phyloP scores from a whole-genome alignment of 2,113 vertebrate species.

The Miniopterus natalensis region DNA sequence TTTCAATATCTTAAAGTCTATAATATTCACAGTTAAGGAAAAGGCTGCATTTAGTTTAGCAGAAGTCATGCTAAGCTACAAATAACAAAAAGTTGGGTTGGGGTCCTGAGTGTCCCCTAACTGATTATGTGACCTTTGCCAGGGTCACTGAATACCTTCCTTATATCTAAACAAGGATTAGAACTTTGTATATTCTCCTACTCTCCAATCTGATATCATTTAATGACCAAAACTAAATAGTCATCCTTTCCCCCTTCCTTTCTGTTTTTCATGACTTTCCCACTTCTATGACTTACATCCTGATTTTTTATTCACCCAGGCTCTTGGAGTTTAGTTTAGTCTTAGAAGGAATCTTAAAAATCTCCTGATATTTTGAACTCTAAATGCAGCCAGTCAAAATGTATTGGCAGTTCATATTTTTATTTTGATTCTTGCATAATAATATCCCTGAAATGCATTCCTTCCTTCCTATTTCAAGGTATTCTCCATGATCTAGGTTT shows the following conservation, averaged over 20 bases:
- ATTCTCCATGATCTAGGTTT: neutral
- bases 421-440: neutral
- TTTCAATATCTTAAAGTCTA: neutral
- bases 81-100: neutral
- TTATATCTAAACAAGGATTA: neutral
- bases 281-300: neutral
- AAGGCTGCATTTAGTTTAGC: neutral
- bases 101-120: neutral
- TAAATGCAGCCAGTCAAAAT: neutral
- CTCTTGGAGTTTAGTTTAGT: neutral
- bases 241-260: rapidly evolving
- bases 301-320: neutral
- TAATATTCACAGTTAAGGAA: neutral
- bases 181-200: neutral
- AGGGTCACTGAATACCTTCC: neutral
- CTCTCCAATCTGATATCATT: neutral
- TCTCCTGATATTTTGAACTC: neutral
- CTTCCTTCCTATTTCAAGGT: neutral
- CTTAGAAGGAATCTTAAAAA: neutral
- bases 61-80: neutral
- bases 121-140: neutral
- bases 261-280: neutral
- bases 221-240: neutral
- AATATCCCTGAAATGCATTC: neutral
- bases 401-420: neutral